Evolutionary conservation across 2,888 invertebrate genomes (phyloP).

Genomic region (Lycaena phlaeas): DNA sequence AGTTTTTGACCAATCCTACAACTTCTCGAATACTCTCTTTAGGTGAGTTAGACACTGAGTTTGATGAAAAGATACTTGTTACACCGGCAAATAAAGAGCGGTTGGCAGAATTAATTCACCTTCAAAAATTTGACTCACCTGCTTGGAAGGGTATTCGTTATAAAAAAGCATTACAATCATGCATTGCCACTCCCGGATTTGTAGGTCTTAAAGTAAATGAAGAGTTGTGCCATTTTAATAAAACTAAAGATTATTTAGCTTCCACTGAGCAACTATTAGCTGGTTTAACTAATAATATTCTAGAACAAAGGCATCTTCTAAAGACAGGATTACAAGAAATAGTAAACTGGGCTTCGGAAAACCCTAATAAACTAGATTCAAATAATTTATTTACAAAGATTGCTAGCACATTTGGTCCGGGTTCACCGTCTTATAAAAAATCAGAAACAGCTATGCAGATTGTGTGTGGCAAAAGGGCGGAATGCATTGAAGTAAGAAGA

Average conservation of each 20-base stretch:
- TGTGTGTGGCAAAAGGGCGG: conserved; percentile 9
- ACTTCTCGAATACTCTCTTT: background rate
- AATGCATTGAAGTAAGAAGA: conserved; percentile 10
- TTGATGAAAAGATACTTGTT: background rate
- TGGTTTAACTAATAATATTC: background rate
- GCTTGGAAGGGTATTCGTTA: conserved; percentile 8
- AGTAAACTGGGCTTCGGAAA: conserved; percentile 2
- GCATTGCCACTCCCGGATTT: conserved; percentile 1
- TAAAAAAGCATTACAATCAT: background rate
- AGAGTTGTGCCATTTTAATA: conserved; percentile 3
- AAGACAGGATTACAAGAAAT: background rate
- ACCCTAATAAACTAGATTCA: background rate
- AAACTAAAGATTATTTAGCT: background rate
- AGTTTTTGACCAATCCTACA: background rate
- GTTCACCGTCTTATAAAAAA: background rate
- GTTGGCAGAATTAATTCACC: background rate
- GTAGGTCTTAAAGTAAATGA: conserved; percentile 3
- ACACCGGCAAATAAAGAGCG: background rate
- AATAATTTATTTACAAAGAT: conserved; percentile 2
- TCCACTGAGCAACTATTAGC: conserved; percentile 4
- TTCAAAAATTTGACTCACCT: conserved; percentile 1
- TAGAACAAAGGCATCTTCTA: conserved; percentile 2
- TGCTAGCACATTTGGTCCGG: background rate
- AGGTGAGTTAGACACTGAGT: background rate
- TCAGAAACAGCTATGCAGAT: conserved; percentile 8